These are phyloP conservation scores for Nomada ferruginata DNA, from an alignment of 2,888 invertebrate genomes.

Conservation along the genomic window DNA sequence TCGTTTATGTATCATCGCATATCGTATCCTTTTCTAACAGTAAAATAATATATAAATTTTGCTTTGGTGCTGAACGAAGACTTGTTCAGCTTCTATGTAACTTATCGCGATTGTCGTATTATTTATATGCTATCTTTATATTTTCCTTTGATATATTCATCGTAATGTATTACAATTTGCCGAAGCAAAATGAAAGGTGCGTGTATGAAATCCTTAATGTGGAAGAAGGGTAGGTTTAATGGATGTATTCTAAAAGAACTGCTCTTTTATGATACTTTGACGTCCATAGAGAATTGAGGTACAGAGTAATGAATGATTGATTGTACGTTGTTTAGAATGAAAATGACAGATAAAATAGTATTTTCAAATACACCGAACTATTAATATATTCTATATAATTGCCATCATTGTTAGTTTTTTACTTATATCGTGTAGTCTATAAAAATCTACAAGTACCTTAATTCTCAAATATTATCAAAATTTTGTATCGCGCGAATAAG, in stretches of 20 bases:
- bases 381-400: not conserved
- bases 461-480: conserved; percentile 53
- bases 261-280: conserved; percentile 27
- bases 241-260: conserved; percentile 35
- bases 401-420: not conserved
- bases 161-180: conserved; percentile 34
- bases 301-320: conserved; percentile 10
- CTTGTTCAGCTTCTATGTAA: conserved; percentile 53
- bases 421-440: not conserved
- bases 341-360: not conserved
- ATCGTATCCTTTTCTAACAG: conserved; percentile 54
- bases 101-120: conserved; percentile 50
- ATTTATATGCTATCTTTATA: conserved; percentile 54
- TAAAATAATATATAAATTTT: conserved; percentile 50
- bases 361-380: not conserved
- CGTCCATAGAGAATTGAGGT: conserved; percentile 58
- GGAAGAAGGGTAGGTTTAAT: conserved; percentile 53
- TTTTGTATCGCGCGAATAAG: conserved; percentile 31
- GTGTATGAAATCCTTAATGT: conserved; percentile 45
- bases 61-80: conserved; percentile 51
- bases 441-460: conserved; percentile 42
- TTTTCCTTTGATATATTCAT: conserved; percentile 38
- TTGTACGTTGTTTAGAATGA: conserved; percentile 4
- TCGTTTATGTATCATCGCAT: conserved; percentile 55
- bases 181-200: conserved; percentile 45